Conservation (phyloP, 2,113 vertebrate species). For the Azemiops feae region DNA sequence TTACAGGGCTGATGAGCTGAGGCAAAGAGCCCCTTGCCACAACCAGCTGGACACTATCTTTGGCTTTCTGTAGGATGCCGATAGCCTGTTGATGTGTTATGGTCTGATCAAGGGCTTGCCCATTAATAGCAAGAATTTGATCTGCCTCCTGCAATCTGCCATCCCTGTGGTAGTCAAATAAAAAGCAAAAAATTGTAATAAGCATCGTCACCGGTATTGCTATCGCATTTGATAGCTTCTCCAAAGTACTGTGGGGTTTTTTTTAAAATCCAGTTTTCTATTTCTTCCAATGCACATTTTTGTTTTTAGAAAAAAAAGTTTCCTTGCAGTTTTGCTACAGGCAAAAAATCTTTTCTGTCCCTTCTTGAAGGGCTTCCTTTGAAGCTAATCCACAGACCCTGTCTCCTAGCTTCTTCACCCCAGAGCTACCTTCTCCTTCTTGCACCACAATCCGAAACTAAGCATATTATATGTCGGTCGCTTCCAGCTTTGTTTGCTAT, state of each 20-base stretch:
- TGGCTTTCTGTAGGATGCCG: conserved; percentile 86
- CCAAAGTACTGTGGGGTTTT: conserved; percentile 23
- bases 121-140: conserved; percentile 92
- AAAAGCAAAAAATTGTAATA: conserved; percentile 15
- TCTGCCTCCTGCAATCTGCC: conserved; percentile 90
- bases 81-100: conserved; percentile 94
- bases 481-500: conserved; percentile 19
- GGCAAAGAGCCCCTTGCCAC: conserved; percentile 86
- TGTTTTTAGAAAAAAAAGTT: not conserved
- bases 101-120: conserved; percentile 87
- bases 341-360: not conserved
- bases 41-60: conserved; percentile 84
- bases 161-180: conserved; percentile 71
- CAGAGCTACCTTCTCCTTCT: conserved; percentile 39
- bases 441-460: conserved; percentile 42
- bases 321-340: conserved; percentile 48
- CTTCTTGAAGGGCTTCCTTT: conserved; percentile 43
- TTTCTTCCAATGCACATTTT: conserved; percentile 6
- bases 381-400: conserved; percentile 50
- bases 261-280: conserved; percentile 46
- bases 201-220: conserved; percentile 31
- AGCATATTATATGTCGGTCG: conserved; percentile 25
- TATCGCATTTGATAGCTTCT: conserved; percentile 36
- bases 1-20: conserved; percentile 81
- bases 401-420: conserved; percentile 34